A percentile compares a stretch with the other conserved stretches of the same genome.
phyloP scores from a whole-genome alignment of 1,140 invertebrate genomes.

The Meloidogyne hapla region DNA sequence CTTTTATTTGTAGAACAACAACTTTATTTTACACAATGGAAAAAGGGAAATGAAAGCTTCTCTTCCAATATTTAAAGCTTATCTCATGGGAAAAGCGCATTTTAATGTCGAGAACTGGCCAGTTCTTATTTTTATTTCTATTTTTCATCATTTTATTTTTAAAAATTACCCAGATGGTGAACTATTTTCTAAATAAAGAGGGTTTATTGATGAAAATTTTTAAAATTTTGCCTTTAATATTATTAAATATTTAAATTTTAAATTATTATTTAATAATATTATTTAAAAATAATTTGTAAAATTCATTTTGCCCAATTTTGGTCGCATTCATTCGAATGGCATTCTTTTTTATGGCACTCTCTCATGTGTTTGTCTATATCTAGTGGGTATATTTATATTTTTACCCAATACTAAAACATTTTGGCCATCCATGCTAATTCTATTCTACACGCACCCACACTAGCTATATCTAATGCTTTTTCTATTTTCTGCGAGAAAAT shows the following conservation, averaged over 20 bases:
- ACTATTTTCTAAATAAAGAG: not conserved
- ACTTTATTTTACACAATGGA: not conserved
- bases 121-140: not conserved
- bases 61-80: not conserved
- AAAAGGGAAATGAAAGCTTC: not conserved
- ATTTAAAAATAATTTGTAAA: not conserved
- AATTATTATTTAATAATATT: too few relatives aligned
- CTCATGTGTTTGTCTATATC: not conserved
- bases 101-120: not conserved
- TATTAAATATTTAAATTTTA: not conserved
- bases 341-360: not conserved
- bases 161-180: not conserved
- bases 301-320: not conserved
- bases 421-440: slow-evolving; percentile 5
- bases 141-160: not conserved
- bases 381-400: not conserved
- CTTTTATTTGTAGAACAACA: not conserved
- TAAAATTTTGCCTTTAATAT: not conserved
- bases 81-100: slow-evolving; percentile 5
- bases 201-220: not conserved
- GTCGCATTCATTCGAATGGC: not conserved
- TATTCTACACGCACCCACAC: slow-evolving; percentile 1
- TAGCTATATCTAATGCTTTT: not conserved
- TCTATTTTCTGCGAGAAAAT: not conserved
- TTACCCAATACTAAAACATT: slow-evolving; percentile 1